Percentiles rank a stretch among this genome's conserved stretches.
Conservation (phyloP, 2,888 invertebrate genomes). For the Gortyna flavago region DNA sequence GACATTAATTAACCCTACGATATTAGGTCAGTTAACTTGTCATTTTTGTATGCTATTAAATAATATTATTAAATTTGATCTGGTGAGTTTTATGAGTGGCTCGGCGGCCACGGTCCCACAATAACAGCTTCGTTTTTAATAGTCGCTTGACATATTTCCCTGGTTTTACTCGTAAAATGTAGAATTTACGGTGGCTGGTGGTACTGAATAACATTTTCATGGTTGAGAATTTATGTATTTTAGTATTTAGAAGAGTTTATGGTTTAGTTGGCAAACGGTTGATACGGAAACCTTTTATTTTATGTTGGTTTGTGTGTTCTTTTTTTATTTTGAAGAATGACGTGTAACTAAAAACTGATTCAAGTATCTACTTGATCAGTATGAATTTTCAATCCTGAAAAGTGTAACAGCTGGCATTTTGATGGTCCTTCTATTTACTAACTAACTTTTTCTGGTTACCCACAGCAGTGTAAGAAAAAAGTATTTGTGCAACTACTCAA, state of each 20-base stretch:
- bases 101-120: not conserved
- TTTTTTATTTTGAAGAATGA: not conserved
- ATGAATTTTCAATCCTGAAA: not conserved
- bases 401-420: not conserved
- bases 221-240: constrained; percentile 15
- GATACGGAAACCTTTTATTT: not conserved
- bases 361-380: not conserved
- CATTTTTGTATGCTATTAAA: constrained; percentile 18
- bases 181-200: not conserved
- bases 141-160: constrained; percentile 41
- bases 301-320: not conserved
- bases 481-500: too few species aligned
- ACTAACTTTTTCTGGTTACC: too few species aligned
- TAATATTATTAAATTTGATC: constrained; percentile 2
- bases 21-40: not conserved
- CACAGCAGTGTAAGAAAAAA: too few species aligned
- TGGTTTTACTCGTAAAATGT: constrained; percentile 30
- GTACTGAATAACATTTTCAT: not conserved
- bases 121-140: constrained; percentile 28
- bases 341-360: not conserved
- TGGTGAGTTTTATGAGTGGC: constrained; percentile 14
- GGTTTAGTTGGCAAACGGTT: constrained; percentile 14
- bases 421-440: too few species aligned
- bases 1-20: not conserved
- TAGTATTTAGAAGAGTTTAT: constrained; percentile 3